Percentiles rank a stretch among this genome's conserved stretches.
These are phyloP conservation scores for Trematomus bernacchii DNA, from an alignment of 2,797 vertebrate species.

Conservation along the genomic window DNA sequence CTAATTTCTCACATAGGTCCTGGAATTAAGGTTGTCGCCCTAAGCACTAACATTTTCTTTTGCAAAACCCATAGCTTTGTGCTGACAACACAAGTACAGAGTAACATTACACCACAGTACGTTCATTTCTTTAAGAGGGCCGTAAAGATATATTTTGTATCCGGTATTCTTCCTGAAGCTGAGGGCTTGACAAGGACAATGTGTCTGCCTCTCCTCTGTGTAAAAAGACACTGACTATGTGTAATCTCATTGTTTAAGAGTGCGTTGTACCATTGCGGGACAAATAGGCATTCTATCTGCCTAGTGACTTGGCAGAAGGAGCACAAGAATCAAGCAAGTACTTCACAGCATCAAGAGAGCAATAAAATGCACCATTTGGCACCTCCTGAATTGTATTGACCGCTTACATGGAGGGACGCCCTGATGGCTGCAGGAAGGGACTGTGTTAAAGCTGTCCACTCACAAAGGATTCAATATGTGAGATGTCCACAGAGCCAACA, in stretches of 20 bases:
- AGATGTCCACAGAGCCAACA: slow-evolving; percentile 11
- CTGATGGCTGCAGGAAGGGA: slow-evolving; percentile 14
- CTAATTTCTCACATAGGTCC: background rate
- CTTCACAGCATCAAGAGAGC: slow-evolving; percentile 18
- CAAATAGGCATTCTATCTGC: slow-evolving; percentile 23
- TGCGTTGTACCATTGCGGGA: slow-evolving; percentile 11
- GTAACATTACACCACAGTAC: slow-evolving; percentile 10
- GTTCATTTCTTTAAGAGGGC: slow-evolving; percentile 25
- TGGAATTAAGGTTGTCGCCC: background rate
- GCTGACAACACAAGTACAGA: slow-evolving; percentile 9
- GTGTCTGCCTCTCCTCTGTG: slow-evolving; percentile 4
- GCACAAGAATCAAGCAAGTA: slow-evolving; percentile 8
- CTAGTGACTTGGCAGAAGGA: slow-evolving; percentile 27
- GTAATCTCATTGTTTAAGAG: slow-evolving; percentile 19
- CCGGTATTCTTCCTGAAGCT: slow-evolving; percentile 30
- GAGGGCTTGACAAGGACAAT: background rate
- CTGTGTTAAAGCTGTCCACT: slow-evolving; percentile 7
- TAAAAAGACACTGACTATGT: slow-evolving; percentile 21
- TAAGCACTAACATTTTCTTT: slow-evolving; percentile 27
- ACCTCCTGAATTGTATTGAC: slow-evolving; percentile 3
- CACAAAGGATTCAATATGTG: background rate
- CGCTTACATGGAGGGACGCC: background rate
- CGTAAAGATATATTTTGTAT: background rate
- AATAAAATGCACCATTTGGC: slow-evolving; percentile 8
- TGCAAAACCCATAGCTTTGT: slow-evolving; percentile 27